Conservation (phyloP, 2,797 vertebrate species). For the Etheostoma nigrum region DNA sequence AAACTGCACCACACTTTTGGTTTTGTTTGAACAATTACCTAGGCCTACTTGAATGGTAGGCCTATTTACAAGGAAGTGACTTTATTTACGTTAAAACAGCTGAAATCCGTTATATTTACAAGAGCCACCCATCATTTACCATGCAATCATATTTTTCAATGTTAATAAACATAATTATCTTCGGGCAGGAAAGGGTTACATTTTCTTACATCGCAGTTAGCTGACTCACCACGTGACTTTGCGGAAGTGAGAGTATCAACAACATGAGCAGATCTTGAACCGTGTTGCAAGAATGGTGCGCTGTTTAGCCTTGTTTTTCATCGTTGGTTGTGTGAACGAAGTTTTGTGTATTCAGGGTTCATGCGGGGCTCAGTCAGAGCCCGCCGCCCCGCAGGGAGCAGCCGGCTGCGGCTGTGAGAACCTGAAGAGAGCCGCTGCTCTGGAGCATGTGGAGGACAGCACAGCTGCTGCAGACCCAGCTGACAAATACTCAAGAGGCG, state of each 20-base stretch:
- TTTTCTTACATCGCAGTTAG: conserved; percentile 32
- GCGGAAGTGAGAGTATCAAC: conserved; percentile 58
- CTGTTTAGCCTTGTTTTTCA: conserved; percentile 25
- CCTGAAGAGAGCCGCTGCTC: conserved; percentile 67
- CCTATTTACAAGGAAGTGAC: not conserved
- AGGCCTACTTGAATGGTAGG: not conserved
- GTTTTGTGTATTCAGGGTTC: conserved; percentile 33
- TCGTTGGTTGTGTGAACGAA: not conserved
- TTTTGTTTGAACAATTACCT: not conserved
- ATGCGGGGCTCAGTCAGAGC: conserved; percentile 32
- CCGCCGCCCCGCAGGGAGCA: conserved; percentile 22
- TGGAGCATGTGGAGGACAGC: conserved; percentile 8
- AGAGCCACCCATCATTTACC: accelerated
- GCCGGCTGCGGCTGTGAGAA: conserved; percentile 80
- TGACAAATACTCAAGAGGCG: conserved; percentile 73
- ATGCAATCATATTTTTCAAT: not conserved
- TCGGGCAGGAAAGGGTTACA: conserved; percentile 55
- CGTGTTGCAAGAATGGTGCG: conserved; percentile 26
- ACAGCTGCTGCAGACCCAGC: conserved; percentile 33
- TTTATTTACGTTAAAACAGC: not conserved
- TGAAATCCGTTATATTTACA: accelerated
- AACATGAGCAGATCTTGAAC: not conserved
- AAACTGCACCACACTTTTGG: not conserved
- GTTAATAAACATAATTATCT: not conserved
- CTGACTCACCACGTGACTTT: conserved; percentile 82